Evolutionary conservation across 1,140 invertebrate genomes (phyloP), one percentile per base, ranked within the genome.

Genomic region (Ephestia elutella): DNA sequence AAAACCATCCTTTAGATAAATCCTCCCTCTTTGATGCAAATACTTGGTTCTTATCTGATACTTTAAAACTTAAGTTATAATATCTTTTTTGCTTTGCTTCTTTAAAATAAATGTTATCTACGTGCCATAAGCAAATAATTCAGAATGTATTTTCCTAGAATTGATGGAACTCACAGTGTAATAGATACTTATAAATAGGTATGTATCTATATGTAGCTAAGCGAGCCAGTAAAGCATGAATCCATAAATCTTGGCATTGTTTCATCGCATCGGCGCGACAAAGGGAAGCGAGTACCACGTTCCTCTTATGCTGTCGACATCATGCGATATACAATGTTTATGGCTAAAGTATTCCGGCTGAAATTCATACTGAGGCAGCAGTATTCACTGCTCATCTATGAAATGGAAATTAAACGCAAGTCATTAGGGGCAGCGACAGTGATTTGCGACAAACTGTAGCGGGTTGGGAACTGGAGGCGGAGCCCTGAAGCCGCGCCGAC

Each of bases 231-330:
- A 62, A 60, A 63, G 59, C 62, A 60, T 68, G 61, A 58, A 64
- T 38, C 54, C 62, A 71, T 71, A 68, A 72, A 72, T 72, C 66
- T 66, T 50, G n/a, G 60, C 60, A 69, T 72, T 72, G 66, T 72
- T 72, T 72, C 61, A 62, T 62, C 66, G 59, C 66, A 62, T 62
- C 60, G 59, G 48, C 55, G 62, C 55, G 60, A 68, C 69, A 68
- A 65, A 63, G 65, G 61, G 57, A 61, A 53, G 59, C 35, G 54
- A 28, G 49, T 17, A 28, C 48, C 17, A 57, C 49, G 35, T 25
- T 54, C 59, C 57, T 59, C 57, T 5, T 44, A 1, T 13, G 13
- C n/a, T 44, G 38, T 44, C 15, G 38, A 44, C 38, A 44, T 17
- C 38, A n/a, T 15, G 38, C 38, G 13, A 44, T 44, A 44, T 44